Conservation (phyloP, 2,113 vertebrate species). For the Isichthys henryi region DNA sequence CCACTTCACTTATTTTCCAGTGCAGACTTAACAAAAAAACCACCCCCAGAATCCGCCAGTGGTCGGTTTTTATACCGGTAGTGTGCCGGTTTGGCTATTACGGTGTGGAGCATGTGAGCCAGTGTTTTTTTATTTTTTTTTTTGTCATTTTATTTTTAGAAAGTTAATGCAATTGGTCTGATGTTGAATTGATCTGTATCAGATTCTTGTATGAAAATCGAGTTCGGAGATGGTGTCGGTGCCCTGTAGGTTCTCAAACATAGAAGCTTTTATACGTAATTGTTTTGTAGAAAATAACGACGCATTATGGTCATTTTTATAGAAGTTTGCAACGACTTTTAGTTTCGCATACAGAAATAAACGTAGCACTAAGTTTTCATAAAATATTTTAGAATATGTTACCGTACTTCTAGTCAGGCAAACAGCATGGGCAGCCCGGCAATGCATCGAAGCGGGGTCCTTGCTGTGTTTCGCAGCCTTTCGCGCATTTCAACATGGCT, state of each 20-base stretch:
- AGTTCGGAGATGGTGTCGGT: background rate
- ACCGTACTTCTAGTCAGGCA: conserved; percentile 11
- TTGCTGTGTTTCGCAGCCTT: conserved; percentile 13
- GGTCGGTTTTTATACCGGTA: background rate
- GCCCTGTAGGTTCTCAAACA: background rate
- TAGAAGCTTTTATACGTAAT: background rate
- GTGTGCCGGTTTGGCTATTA: background rate
- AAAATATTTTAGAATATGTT: background rate
- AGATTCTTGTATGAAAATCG: background rate
- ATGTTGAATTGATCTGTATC: background rate
- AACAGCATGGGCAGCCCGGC: background rate
- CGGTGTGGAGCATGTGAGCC: background rate
- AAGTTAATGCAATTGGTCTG: background rate
- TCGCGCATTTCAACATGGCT: conserved; percentile 22
- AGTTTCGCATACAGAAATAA: background rate
- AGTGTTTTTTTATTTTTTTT: background rate
- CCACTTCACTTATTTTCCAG: background rate
- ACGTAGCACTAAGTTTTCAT: background rate
- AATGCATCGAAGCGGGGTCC: conserved; percentile 19
- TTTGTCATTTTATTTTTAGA: background rate
- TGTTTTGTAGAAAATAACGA: background rate
- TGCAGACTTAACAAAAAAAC: background rate
- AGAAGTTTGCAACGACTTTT: background rate
- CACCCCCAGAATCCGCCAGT: background rate
- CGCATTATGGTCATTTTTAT: background rate